Percentiles rank a stretch among this genome's conserved stretches.
Evolutionary conservation across 2,797 vertebrate species (phyloP).

Genomic region (Anas georgica): DNA sequence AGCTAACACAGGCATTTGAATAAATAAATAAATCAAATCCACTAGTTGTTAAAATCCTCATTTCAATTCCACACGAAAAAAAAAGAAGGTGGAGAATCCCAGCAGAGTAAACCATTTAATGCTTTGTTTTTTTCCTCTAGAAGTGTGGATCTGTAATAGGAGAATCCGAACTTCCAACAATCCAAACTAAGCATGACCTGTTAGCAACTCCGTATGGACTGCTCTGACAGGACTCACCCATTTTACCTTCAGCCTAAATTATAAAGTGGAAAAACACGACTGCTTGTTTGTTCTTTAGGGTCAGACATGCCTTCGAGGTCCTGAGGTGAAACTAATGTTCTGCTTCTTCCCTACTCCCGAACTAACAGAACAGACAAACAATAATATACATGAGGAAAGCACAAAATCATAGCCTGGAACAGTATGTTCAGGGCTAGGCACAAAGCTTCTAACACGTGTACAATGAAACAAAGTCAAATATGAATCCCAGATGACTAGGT

Average conservation of each 20-base stretch:
- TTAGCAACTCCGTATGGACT: fast-evolving
- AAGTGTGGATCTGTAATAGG: background rate
- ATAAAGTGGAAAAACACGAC: background rate
- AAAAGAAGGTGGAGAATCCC: background rate
- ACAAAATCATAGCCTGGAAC: background rate
- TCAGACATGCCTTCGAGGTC: background rate
- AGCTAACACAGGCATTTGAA: background rate
- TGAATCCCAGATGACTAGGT: background rate
- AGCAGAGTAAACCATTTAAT: background rate
- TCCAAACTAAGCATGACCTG: background rate
- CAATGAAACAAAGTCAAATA: background rate
- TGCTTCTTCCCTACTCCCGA: background rate
- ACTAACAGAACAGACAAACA: background rate
- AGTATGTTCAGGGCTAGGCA: background rate
- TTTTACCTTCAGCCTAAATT: background rate
- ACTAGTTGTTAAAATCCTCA: background rate
- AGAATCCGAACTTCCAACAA: background rate
- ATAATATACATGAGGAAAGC: background rate
- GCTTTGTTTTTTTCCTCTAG: background rate
- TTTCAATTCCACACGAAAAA: background rate
- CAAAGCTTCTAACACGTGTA: background rate
- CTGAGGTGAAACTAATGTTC: background rate
- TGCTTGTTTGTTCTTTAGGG: background rate
- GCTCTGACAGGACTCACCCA: background rate
- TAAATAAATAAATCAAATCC: background rate